A percentile compares a stretch with the other conserved stretches of the same genome.
Evolutionary conservation across 2,888 invertebrate genomes (phyloP).

Genomic region (Scrobipalpa costella): DNA sequence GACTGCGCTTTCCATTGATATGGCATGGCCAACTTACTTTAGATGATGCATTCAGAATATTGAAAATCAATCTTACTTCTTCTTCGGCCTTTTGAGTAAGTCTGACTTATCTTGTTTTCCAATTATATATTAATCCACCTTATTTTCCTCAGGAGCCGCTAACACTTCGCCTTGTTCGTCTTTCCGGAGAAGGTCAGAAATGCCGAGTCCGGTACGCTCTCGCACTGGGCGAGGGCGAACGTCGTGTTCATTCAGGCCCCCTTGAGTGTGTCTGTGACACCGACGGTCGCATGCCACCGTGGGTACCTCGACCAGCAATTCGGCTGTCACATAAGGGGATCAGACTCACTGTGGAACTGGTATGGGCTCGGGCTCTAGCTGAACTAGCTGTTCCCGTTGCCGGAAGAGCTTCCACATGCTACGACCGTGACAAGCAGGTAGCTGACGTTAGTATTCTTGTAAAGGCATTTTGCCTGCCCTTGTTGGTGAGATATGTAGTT

Average conservation of each 20-base stretch:
- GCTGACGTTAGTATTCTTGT: slow-evolving; percentile 15
- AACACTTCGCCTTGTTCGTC: slow-evolving; percentile 83
- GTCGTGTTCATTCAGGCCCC: slow-evolving; percentile 84
- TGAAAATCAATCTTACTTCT: no score
- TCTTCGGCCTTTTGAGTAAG: background rate
- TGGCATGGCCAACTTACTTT: no score
- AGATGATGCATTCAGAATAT: no score
- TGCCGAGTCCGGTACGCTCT: slow-evolving; percentile 88
- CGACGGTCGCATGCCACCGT: slow-evolving; percentile 86
- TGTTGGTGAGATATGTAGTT: background rate
- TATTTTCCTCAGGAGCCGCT: slow-evolving; percentile 70
- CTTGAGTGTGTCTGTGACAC: slow-evolving; percentile 86
- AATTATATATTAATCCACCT: no score
- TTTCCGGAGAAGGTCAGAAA: slow-evolving; percentile 90
- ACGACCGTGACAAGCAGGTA: slow-evolving; percentile 87
- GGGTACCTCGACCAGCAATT: slow-evolving; percentile 84
- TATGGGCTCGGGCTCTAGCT: slow-evolving; percentile 84
- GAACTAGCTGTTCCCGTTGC: slow-evolving; percentile 79
- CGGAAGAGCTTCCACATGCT: slow-evolving; percentile 83
- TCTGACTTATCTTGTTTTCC: background rate
- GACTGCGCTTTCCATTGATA: no score
- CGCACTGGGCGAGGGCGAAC: slow-evolving; percentile 85
- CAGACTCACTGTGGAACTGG: slow-evolving; percentile 87
- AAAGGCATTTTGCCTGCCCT: slow-evolving; percentile 4
- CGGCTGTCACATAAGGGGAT: slow-evolving; percentile 83